Percentiles rank a stretch among this genome's conserved stretches.
phyloP scores from a whole-genome alignment of 2,113 vertebrate species.

The Zootoca vivipara region DNA sequence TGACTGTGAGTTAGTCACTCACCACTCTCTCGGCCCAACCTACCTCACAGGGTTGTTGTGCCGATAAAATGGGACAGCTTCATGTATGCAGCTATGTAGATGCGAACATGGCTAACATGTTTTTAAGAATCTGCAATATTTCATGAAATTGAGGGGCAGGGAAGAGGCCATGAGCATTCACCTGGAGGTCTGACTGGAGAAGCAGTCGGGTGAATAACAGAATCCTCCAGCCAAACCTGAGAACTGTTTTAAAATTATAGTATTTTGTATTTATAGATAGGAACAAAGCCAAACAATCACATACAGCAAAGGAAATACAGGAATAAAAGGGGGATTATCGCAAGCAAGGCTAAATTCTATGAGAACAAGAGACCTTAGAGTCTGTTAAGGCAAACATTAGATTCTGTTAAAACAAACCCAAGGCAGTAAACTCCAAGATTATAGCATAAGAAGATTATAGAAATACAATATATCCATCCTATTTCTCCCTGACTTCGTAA shows the following conservation, averaged over 20 bases:
- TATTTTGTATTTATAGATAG: not conserved
- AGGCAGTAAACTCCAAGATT: not conserved
- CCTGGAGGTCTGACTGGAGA: not conserved
- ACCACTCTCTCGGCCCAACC: not conserved
- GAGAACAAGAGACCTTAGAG: not conserved
- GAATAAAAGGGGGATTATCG: not conserved
- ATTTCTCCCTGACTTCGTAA: not conserved
- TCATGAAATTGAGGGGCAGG: fast-evolving
- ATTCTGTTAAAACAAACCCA: not conserved
- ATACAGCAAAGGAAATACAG: not conserved
- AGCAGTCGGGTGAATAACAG: constrained; percentile 1
- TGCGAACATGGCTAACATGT: not conserved
- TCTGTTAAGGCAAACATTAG: not conserved
- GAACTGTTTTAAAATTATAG: not conserved
- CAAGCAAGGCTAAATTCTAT: not conserved
- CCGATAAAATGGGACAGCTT: not conserved
- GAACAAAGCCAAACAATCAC: not conserved
- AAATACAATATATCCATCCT: constrained; percentile 24
- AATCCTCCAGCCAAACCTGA: constrained; percentile 12
- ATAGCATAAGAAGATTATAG: constrained; percentile 9
- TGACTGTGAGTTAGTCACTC: not conserved
- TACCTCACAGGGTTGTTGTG: not conserved
- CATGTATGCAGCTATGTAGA: not conserved
- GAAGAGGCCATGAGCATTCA: not conserved
- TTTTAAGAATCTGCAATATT: not conserved